These are phyloP conservation scores for Oreotrochilus melanogaster DNA, from an alignment of 2,113 vertebrate species.

Conservation along the genomic window DNA sequence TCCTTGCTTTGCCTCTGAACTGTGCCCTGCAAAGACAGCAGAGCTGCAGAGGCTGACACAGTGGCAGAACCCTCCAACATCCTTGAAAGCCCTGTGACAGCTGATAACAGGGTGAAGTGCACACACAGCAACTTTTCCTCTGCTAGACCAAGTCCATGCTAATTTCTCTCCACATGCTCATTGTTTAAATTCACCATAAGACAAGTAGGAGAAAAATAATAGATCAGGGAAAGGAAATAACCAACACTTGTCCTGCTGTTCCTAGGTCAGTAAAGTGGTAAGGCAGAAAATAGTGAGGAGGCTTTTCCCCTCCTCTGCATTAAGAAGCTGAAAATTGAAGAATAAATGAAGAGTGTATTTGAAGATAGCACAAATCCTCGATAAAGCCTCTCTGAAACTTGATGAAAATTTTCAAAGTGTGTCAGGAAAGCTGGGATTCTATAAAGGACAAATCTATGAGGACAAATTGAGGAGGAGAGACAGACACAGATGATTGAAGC, in stretches of 20 bases:
- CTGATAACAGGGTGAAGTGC: not conserved
- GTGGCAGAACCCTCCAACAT: accelerated
- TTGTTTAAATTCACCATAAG: not conserved
- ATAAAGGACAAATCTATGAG: slow-evolving; percentile 25
- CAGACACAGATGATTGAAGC: not conserved
- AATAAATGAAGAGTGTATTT: slow-evolving; percentile 32
- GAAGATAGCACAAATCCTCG: slow-evolving; percentile 59
- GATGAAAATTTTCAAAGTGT: slow-evolving; percentile 39
- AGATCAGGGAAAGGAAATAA: not conserved
- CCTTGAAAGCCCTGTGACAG: not conserved
- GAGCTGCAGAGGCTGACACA: not conserved
- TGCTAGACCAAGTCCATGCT: accelerated
- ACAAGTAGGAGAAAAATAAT: not conserved
- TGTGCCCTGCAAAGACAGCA: accelerated
- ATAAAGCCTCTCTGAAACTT: slow-evolving; percentile 51
- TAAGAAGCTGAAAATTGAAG: slow-evolving; percentile 30
- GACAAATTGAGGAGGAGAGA: not conserved
- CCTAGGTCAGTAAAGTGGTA: slow-evolving; percentile 20
- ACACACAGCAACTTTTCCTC: not conserved
- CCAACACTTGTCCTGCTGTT: not conserved
- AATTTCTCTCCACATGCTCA: not conserved
- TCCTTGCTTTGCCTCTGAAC: not conserved
- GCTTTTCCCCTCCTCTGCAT: not conserved
- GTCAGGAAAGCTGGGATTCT: slow-evolving; percentile 19
- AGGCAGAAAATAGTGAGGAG: not conserved